A percentile compares a stretch with the other conserved stretches of the same genome.
phyloP scores from a whole-genome alignment of 2,797 vertebrate genomes.

The Macropus fuliginosus region DNA sequence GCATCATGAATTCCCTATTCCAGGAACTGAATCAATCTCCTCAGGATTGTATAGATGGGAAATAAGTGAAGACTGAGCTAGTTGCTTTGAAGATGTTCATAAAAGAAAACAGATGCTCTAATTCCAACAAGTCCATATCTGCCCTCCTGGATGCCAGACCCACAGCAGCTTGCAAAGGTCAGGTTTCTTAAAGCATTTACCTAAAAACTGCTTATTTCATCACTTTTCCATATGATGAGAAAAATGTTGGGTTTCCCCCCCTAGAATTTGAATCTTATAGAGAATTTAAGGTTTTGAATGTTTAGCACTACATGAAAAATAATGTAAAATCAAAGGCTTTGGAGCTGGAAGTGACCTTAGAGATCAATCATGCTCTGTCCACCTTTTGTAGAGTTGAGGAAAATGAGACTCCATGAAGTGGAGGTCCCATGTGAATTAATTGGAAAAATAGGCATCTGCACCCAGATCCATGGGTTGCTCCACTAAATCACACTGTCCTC shows the following conservation, averaged over 20 bases:
- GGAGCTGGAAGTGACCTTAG: not conserved
- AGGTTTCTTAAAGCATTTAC: not conserved
- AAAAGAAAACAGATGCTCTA: not conserved
- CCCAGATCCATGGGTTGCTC: not conserved
- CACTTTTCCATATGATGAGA: not conserved
- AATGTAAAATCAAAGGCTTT: not conserved
- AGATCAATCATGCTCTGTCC: not conserved
- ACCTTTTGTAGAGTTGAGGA: not conserved
- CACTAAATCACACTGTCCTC: not conserved
- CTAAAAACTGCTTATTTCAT: not conserved
- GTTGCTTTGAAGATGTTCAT: not conserved
- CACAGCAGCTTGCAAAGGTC: not conserved
- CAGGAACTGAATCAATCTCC: not conserved
- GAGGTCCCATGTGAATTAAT: not conserved
- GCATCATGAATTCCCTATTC: not conserved
- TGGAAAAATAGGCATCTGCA: not conserved
- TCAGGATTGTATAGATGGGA: not conserved
- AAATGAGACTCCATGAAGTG: not conserved
- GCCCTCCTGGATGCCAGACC: not conserved
- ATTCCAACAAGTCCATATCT: not conserved
- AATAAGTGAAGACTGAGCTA: not conserved
- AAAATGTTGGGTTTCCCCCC: not conserved
- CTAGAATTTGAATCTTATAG: not conserved
- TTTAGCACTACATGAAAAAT: not conserved
- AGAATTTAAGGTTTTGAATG: not conserved